phyloP scores from a whole-genome alignment of 2,797 vertebrate genomes.

The Alectoris magna region DNA sequence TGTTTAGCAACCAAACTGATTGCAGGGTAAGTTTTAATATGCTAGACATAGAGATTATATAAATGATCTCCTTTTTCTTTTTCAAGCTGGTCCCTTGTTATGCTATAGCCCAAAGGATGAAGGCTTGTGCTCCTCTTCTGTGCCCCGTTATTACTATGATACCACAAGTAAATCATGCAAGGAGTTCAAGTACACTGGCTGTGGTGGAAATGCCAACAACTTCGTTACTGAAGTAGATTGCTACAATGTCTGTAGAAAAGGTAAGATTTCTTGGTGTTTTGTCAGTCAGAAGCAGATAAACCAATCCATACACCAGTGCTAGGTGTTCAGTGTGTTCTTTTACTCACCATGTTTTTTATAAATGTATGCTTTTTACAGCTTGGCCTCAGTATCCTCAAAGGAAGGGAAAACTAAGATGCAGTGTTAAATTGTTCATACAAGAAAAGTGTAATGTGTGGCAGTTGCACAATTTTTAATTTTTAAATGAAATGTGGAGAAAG shows the following conservation, averaged over 20 bases:
- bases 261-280: conserved; percentile 51
- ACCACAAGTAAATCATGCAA: conserved; percentile 82
- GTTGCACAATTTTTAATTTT: background rate
- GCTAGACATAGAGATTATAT: background rate
- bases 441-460: background rate
- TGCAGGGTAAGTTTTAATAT: background rate
- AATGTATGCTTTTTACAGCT: background rate
- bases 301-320: too few species aligned
- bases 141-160: conserved; percentile 91
- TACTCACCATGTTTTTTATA: background rate
- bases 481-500: background rate
- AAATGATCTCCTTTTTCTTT: background rate
- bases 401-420: background rate
- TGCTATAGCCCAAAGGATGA: conserved; percentile 89
- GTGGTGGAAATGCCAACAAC: conserved; percentile 94
- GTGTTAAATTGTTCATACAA: background rate
- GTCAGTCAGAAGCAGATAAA: background rate
- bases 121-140: conserved; percentile 88
- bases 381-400: background rate
- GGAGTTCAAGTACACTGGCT: conserved; percentile 89
- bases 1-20: background rate
- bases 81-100: conserved; percentile 83
- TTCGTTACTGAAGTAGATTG: conserved; percentile 85
- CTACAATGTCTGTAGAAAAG: conserved; percentile 84
- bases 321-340: background rate